Conservation (phyloP, 2,888 invertebrate species). For the Coelinius sp. region DNA sequence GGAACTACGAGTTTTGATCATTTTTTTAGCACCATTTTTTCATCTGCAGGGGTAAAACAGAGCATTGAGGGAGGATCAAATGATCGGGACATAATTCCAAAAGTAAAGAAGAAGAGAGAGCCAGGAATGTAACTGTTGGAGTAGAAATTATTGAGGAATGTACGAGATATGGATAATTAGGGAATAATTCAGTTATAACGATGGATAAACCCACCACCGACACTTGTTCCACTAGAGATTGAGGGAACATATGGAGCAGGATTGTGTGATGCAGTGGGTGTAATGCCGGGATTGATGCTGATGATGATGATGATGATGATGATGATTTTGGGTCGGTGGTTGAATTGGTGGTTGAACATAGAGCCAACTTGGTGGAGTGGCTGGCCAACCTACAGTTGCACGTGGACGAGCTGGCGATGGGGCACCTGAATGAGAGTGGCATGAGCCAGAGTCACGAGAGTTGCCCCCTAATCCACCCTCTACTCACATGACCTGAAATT, state of each 20-base stretch:
- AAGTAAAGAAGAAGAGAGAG: constrained; percentile 3
- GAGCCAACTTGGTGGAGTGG: constrained; percentile 59
- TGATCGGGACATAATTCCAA: neutral
- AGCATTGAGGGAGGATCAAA: neutral
- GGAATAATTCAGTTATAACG: constrained; percentile 9
- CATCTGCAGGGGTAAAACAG: constrained; percentile 16
- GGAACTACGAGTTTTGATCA: constrained; percentile 24
- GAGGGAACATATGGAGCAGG: constrained; percentile 68
- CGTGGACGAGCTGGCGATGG: constrained; percentile 39
- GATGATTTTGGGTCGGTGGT: constrained; percentile 51
- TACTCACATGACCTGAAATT: constrained; percentile 72
- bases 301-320: constrained; percentile 47
- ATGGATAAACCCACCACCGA: constrained; percentile 5
- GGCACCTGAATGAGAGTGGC: constrained; percentile 22
- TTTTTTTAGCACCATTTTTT: constrained; percentile 40
- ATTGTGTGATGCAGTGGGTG: constrained; percentile 65
- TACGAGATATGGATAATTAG: constrained; percentile 23
- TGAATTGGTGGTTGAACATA: constrained; percentile 58
- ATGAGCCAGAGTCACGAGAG: constrained; percentile 32
- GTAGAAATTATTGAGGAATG: neutral
- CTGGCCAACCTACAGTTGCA: constrained; percentile 57
- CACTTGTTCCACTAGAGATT: constrained; percentile 58
- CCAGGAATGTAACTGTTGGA: constrained; percentile 12
- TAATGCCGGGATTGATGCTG: constrained; percentile 55
- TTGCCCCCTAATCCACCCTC: constrained; percentile 70